phyloP scores from a whole-genome alignment of 2,888 invertebrate genomes.

The Platypus cylindrus region DNA sequence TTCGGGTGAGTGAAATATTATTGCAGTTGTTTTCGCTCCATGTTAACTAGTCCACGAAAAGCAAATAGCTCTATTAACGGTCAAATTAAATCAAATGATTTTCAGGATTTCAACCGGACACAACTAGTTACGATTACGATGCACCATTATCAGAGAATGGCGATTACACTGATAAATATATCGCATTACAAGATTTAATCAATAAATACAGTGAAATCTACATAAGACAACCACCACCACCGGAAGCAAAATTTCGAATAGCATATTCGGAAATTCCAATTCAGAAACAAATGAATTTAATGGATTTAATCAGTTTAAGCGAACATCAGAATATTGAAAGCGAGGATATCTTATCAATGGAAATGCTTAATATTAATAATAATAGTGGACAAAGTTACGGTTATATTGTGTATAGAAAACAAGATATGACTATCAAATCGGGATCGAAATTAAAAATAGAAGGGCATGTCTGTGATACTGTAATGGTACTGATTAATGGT shows the following conservation, averaged over 20 bases:
- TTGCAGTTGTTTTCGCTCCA: too few relatives aligned
- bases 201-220: slow-evolving; percentile 26
- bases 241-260: slow-evolving; percentile 24
- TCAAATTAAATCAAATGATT: slow-evolving; percentile 9
- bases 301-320: slow-evolving; percentile 16
- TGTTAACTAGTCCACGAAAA: too few relatives aligned
- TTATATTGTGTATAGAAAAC: slow-evolving; percentile 40
- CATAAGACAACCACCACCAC: slow-evolving; percentile 28
- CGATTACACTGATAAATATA: slow-evolving; percentile 76
- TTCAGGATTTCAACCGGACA: slow-evolving; percentile 30
- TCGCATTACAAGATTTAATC: slow-evolving; percentile 46
- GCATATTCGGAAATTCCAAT: slow-evolving; percentile 27
- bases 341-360: slow-evolving; percentile 25
- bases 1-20: slow-evolving; percentile 8
- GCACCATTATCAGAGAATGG: slow-evolving; percentile 83
- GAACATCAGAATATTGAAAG: slow-evolving; percentile 5
- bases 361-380: slow-evolving; percentile 30
- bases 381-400: slow-evolving; percentile 44
- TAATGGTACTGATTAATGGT: slow-evolving; percentile 38
- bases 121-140: slow-evolving; percentile 50
- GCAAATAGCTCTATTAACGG: too few relatives aligned
- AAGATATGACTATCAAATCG: slow-evolving; percentile 21
- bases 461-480: slow-evolving; percentile 38
- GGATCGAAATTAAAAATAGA: slow-evolving; percentile 27
- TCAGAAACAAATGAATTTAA: slow-evolving; percentile 19